Percentiles rank a stretch among this genome's conserved stretches.
phyloP scores from a whole-genome alignment of 2,888 invertebrate species.

The Melinaea marsaeus region DNA sequence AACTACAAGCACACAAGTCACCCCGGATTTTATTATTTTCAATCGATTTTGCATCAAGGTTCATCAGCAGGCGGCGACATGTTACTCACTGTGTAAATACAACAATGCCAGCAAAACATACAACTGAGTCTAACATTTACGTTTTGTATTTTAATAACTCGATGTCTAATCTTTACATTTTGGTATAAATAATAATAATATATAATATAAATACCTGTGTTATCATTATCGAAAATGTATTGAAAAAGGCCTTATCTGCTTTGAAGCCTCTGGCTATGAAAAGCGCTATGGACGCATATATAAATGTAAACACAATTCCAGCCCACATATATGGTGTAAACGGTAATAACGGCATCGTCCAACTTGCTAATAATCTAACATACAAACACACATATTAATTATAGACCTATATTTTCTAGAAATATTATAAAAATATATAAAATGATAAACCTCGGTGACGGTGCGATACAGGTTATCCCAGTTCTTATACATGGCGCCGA shows the following conservation, averaged over 20 bases:
- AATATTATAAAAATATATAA: neutral
- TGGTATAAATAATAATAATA: neutral
- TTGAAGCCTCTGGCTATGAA: constrained; percentile 49
- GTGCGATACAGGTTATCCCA: constrained; percentile 82
- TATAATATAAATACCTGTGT: constrained; percentile 53
- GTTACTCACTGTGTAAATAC: too few relatives aligned
- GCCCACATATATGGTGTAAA: constrained; percentile 79
- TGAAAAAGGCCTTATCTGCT: constrained; percentile 48
- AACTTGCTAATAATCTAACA: constrained; percentile 75
- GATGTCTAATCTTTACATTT: too few relatives aligned
- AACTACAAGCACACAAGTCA: too few relatives aligned
- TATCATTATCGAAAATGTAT: constrained; percentile 63
- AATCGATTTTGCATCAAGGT: constrained; percentile 1
- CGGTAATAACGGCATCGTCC: constrained; percentile 80
- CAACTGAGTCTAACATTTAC: too few relatives aligned
- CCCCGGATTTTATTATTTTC: neutral
- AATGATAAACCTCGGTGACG: constrained; percentile 73
- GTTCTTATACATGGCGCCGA: constrained; percentile 79
- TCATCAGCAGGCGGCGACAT: neutral
- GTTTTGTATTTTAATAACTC: too few relatives aligned
- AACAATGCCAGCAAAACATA: too few relatives aligned
- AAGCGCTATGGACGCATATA: constrained; percentile 62
- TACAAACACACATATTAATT: neutral
- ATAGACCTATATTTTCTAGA: neutral
- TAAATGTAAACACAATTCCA: constrained; percentile 69